Base-by-base conservation (phyloP, 2,888 invertebrate species). In the Malthinus flaveolus region DNA sequence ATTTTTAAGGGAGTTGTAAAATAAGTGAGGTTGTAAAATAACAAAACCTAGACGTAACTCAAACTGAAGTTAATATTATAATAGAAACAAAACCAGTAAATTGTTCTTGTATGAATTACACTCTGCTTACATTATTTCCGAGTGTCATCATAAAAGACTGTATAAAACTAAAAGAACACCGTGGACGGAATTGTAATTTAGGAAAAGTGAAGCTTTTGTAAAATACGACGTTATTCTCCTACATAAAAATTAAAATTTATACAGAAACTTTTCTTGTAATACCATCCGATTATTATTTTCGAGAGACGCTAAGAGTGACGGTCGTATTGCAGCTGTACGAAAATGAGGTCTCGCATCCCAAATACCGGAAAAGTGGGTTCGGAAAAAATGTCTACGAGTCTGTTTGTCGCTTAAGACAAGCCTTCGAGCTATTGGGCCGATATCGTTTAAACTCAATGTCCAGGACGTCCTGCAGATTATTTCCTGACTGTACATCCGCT, bases 191-290 rank as follows among this genome's bases (percentile, higher is more conserved):
- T 56, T 36, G 50, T 46, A 56, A 56, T 56, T 56, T 56, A 55
- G 49, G 49, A 11, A 39, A 50, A 56, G 44, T 49, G 35, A 49
- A 56, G 50, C 44, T 44, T 34, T 37, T 15, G 46, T 56, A 50
- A 56, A 56, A 56, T 50, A 56, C 50, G 50, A 58, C 33, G 34
- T 52, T 51, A 49, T 48, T 52, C 23, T 53, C 47, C 31, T 42
- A 52, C 42, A 47, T 52, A 47, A 58, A 57, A 32, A 53, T 42
- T 52, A 46, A 57, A 57, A 52, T 52, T 57, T 52, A 52, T 46
- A 47, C 42, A 47, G 47, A 46, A 57, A 23, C 35, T 52, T 47
- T 32, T 46, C 31, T 42, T 42, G n/a, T 42, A 39, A 8, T n/a
- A n/a, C n/a, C n/a, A n/a, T n/a, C n/a, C 8, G 8, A 15, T 23